Evolutionary conservation across 2,113 vertebrate species (phyloP), one percentile per base, ranked within the genome.

Genomic region (Ascaphus truei): DNA sequence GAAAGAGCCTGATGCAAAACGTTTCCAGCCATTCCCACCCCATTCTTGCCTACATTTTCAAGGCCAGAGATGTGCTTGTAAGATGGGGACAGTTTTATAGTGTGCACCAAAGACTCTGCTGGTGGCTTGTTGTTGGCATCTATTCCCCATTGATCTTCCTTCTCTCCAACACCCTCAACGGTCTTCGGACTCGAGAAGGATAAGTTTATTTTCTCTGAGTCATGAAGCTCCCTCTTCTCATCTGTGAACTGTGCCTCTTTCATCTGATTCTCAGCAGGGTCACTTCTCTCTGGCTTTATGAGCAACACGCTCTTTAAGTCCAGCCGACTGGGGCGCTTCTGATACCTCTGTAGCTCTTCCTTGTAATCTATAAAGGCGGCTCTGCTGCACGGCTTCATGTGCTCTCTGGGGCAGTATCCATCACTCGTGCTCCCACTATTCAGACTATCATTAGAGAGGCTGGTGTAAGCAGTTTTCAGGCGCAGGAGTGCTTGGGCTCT

Each of bases 351-450:
- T 8, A 80, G 43, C 25, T 88, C 85, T 0, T 88, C 84, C 0
- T 56, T 78, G 2, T 78, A 89, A 55, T 88, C 86, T 0, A 89
- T 79, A 73, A 86, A 78, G 1, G 79, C 33, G 0, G 89, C 83
- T 68, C 84, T 86, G 5, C 86, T 80, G 58, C 84, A 86, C 22
- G 92, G 85, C 53, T 71, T 82, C 56, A 93, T 80, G 79, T 93
- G 93, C 45, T 95, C 95, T 45, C 91, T 94, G 36, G 92, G 89
- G 37, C 92, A 94, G 78, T 94, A 96, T 4, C 93, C 92, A 0
- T 98, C 95, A 0, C 94, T 94, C 57, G 92, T 94, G 84, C 95
- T 98, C 47, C 93, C 88, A 1, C 95, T 98, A 78, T 99, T 95
- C 13, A 99, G 89, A 74, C 95, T 98, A 83, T 98, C 96, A 0